Base-by-base conservation (phyloP, 1,140 invertebrate genomes). In the Drosophila nigrodunni region DNA sequence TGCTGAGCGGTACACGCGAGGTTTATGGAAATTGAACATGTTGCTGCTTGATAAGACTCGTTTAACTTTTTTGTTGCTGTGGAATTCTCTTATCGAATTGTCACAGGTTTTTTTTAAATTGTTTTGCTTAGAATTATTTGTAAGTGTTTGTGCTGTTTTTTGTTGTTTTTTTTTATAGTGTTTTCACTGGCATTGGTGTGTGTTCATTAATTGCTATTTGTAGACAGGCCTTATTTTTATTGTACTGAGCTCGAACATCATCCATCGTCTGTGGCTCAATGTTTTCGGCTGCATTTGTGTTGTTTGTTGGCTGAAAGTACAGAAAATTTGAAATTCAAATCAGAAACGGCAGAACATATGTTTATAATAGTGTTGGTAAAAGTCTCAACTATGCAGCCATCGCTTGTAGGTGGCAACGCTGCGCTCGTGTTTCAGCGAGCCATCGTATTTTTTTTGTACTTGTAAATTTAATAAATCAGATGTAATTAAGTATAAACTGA, bases 11-110 rank as follows among this genome's bases (percentile, higher is more conserved):
- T 97, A 97, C 60, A 97, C 97, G 94, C 97, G 97, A 67, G 97
- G 97, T 92, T 97, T 97, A 92, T 97, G 97, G 93, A 97, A 98
- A 92, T 96, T 97, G 92, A 97, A 98, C 97, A 98, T 98, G 82
- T 89, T 94, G 81, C 11, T 47, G 11, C 2, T 73, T 15, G 9
- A 21, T 1, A 39, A 15, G 25, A 44, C 44, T 44, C 43, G 1
- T 64, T 46, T 21, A 25, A 11, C 54, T 52, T 43, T 60, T 65
- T 47, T 68, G 60, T 49, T 58, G 15, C 11, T 43, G 13, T 2
- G 3, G 43, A 5, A 62, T 65, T 55, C 11, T 59, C 39, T 46
- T 43, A 30, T 21, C 34, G 57, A 25, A 44, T 59, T 41, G 50
- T 37, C 50, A 55, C 62, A 55, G 68, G 52, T 30, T 18, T 69